Evolutionary conservation across 1,140 invertebrate species (phyloP).

Genomic region (Gryon sp.): DNA sequence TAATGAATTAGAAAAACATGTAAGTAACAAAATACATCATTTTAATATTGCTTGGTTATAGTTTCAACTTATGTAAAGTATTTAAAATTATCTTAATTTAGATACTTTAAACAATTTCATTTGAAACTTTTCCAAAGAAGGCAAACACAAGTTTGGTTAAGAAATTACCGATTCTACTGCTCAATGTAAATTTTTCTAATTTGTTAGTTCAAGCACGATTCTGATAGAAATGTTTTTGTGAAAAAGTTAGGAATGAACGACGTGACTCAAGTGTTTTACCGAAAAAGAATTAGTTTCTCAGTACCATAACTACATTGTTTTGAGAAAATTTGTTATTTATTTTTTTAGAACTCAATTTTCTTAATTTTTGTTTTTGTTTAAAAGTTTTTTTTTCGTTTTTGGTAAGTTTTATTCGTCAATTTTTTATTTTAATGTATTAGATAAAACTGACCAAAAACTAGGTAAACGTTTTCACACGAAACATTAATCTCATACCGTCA

Average conservation of each 20-base stretch:
- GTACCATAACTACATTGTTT: background rate
- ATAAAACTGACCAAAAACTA: background rate
- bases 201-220: constrained; percentile 41
- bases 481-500: constrained; percentile 9
- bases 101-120: no score
- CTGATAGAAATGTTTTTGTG: constrained; percentile 27
- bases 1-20: constrained; percentile 40
- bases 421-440: constrained; percentile 1
- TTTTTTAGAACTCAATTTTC: constrained; percentile 16
- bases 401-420: no score
- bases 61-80: no score
- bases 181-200: constrained; percentile 40
- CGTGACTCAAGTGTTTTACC: constrained; percentile 2
- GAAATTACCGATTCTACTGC: background rate
- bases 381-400: no score
- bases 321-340: constrained; percentile 9
- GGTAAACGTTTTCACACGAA: constrained; percentile 40
- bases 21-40: background rate
- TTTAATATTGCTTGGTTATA: no score
- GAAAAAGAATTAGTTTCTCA: background rate
- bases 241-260: constrained; percentile 30
- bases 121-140: no score
- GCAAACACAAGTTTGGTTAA: no score
- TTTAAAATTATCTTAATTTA: no score
- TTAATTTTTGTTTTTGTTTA: background rate